These are phyloP conservation scores for Noturus placidus DNA, from an alignment of 2,113 vertebrate species.

Conservation along the genomic window DNA sequence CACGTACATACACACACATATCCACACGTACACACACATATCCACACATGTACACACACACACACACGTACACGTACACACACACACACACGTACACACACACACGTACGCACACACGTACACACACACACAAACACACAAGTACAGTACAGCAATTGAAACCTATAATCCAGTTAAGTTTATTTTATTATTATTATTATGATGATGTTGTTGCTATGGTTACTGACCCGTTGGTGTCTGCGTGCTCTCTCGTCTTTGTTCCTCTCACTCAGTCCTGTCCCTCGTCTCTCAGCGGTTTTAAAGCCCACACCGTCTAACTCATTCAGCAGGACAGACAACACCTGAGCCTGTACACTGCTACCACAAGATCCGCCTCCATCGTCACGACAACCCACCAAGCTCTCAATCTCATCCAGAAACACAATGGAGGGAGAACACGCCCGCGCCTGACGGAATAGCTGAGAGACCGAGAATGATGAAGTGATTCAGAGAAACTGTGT, in stretches of 20 bases:
- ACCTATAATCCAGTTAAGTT: neutral
- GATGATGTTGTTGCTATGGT: neutral
- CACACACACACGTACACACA: too few relatives aligned
- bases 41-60: too few relatives aligned
- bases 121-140: conserved; percentile 12
- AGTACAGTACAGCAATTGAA: neutral
- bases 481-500: neutral
- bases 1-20: too few relatives aligned
- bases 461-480: neutral
- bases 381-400: conserved; percentile 83
- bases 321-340: conserved; percentile 92
- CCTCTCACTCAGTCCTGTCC: conserved; percentile 66
- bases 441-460: conserved; percentile 91
- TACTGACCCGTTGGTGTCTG: conserved; percentile 67
- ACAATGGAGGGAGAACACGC: conserved; percentile 88
- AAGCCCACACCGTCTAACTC: conserved; percentile 93
- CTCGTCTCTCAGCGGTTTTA: conserved; percentile 83
- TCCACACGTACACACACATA: too few relatives aligned
- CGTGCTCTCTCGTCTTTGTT: conserved; percentile 14
- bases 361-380: conserved; percentile 56
- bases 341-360: conserved; percentile 76
- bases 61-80: too few relatives aligned
- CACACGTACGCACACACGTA: too few relatives aligned
- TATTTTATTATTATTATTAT: neutral
- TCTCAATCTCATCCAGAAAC: conserved; percentile 96